Percentiles rank a stretch among this genome's conserved stretches.
phyloP scores from a whole-genome alignment of 2,888 invertebrate genomes.

The Noctua janthina region DNA sequence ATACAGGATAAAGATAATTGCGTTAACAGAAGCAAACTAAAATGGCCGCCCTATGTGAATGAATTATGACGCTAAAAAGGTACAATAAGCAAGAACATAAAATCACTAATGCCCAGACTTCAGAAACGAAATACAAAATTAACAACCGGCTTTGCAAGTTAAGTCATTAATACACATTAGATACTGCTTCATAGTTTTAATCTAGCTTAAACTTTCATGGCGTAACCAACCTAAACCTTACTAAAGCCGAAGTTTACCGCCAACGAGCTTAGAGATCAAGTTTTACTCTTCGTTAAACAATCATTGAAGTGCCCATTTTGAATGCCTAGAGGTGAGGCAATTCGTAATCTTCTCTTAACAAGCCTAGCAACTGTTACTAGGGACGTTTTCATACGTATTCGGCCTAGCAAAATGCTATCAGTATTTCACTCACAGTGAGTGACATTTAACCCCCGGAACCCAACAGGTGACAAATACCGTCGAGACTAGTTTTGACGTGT shows the following conservation, averaged over 20 bases:
- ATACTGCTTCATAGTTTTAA: slow-evolving; percentile 5
- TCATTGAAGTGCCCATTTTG: slow-evolving; percentile 29
- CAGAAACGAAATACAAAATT: slow-evolving; percentile 15
- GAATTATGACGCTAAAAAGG: not conserved
- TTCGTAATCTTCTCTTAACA: not conserved
- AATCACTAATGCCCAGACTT: not conserved
- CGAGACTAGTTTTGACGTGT: slow-evolving; percentile 28
- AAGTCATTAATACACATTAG: slow-evolving; percentile 39
- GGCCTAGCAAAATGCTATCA: slow-evolving; percentile 1
- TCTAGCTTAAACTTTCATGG: slow-evolving; percentile 24
- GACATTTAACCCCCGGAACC: slow-evolving; percentile 29
- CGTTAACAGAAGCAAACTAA: not conserved
- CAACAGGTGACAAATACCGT: slow-evolving; percentile 41
- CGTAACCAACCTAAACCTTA: slow-evolving; percentile 5
- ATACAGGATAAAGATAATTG: too few relatives aligned
- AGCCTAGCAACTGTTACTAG: not conserved
- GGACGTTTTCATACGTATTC: not conserved
- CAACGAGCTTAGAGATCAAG: slow-evolving; percentile 36
- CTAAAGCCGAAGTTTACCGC: slow-evolving; percentile 14
- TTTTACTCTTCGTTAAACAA: slow-evolving; percentile 38
- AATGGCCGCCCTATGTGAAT: not conserved
- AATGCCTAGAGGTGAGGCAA: not conserved
- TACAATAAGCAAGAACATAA: not conserved
- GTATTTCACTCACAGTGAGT: slow-evolving; percentile 35
- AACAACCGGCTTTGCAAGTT: slow-evolving; percentile 19